Conservation (phyloP, 2,888 invertebrate species). For the Cepaea hortensis region DNA sequence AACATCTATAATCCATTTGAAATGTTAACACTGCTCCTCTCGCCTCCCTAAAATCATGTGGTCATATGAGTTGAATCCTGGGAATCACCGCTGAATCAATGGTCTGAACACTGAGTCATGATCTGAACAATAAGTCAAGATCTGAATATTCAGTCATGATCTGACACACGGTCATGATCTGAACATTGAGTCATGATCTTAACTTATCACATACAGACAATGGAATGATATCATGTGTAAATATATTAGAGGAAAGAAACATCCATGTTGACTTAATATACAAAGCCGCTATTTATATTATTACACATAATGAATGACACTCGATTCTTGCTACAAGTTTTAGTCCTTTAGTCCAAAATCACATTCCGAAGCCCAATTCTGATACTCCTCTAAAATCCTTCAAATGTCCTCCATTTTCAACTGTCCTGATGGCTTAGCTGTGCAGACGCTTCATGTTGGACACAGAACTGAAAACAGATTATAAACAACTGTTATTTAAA, state of each 20-base stretch:
- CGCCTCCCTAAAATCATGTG: too few species aligned
- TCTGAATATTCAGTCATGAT: too few species aligned
- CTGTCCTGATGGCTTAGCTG: neutral
- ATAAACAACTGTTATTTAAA: neutral
- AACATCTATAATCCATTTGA: too few species aligned
- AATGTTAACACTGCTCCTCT: too few species aligned
- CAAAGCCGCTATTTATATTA: conserved; percentile 24
- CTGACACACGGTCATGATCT: neutral
- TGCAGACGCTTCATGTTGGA: conserved; percentile 31
- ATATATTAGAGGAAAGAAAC: neutral
- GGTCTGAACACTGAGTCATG: too few species aligned
- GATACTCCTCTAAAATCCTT: neutral
- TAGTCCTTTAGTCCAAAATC: neutral
- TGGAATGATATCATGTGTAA: conserved; percentile 28
- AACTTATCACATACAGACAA: conserved; percentile 8
- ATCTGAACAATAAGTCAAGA: too few species aligned
- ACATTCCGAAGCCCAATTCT: neutral
- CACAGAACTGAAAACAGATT: conserved; percentile 49
- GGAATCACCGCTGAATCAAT: too few species aligned
- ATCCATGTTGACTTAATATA: neutral
- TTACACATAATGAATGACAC: conserved; percentile 19
- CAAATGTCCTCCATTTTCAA: neutral
- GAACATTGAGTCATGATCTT: neutral
- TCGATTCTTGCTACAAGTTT: neutral
- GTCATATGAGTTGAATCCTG: too few species aligned